Percentiles rank a stretch among this genome's conserved stretches.
Evolutionary conservation across 2,113 vertebrate genomes (phyloP).

Genomic region (Anguilla rostrata): DNA sequence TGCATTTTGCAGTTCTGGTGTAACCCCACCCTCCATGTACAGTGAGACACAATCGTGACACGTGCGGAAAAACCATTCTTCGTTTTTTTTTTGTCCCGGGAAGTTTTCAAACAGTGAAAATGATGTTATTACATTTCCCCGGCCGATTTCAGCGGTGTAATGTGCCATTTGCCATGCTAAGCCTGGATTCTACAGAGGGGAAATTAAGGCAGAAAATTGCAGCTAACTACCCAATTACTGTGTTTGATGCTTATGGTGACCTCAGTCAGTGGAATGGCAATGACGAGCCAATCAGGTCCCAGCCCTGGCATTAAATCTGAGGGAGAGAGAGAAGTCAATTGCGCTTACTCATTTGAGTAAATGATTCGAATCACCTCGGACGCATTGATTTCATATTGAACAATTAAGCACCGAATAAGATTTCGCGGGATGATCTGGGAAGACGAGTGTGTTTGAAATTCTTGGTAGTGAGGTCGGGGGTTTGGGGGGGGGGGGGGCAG

Average conservation of each 20-base stretch:
- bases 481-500: not conserved
- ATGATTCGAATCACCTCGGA: conserved; percentile 76
- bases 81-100: conserved; percentile 60
- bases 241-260: conserved; percentile 76
- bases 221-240: conserved; percentile 82
- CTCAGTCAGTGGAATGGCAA: conserved; percentile 74
- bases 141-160: conserved; percentile 66
- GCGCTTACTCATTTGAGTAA: conserved; percentile 74
- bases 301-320: conserved; percentile 76
- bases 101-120: conserved; percentile 77
- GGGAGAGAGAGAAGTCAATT: conserved; percentile 70
- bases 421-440: conserved; percentile 71
- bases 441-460: conserved; percentile 60
- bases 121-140: conserved; percentile 75
- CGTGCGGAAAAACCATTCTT: conserved; percentile 47
- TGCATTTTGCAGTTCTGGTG: not conserved
- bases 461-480: conserved; percentile 28
- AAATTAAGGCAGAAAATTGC: conserved; percentile 80
- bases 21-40: not conserved
- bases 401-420: conserved; percentile 76
- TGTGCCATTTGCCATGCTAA: conserved; percentile 78
- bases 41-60: not conserved
- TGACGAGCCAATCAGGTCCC: conserved; percentile 75
- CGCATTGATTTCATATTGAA: conserved; percentile 76
- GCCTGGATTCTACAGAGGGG: conserved; percentile 71